A percentile compares a stretch with the other conserved stretches of the same genome.
Conservation (phyloP, 92 coral and sea anemone genomes). For the Zoanthus gigantus region DNA sequence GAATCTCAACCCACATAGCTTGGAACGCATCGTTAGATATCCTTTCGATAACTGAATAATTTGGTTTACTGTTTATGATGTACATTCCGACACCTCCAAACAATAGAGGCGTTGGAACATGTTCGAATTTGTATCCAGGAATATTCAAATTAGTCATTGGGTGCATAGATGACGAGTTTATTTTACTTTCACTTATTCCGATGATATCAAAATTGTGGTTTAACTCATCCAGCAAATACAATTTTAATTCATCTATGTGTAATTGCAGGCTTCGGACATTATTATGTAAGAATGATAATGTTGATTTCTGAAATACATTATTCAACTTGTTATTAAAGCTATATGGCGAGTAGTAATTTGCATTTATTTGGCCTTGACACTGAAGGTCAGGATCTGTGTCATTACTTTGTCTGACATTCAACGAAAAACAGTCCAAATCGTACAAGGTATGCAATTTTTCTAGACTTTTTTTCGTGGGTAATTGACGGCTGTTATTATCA, state of each 20-base stretch:
- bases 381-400: constrained; percentile 11
- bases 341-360: constrained; percentile 19
- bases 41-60: background rate
- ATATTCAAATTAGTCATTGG: background rate
- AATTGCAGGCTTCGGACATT: no score
- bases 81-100: background rate
- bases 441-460: constrained; percentile 9
- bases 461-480: constrained; percentile 6
- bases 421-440: constrained; percentile 3
- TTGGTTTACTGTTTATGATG: background rate
- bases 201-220: no score
- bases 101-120: background rate
- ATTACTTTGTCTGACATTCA: constrained; percentile 2
- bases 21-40: no score
- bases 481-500: background rate
- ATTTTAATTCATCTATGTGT: no score
- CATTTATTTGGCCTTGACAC: constrained; percentile 1
- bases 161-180: constrained; percentile 1
- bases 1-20: background rate
- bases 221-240: no score
- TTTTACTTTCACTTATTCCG: background rate
- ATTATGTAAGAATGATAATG: no score
- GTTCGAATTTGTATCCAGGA: background rate
- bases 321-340: background rate
- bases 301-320: no score